Conservation (phyloP, 2,797 vertebrate genomes). For the Gallinago nigripennis region DNA sequence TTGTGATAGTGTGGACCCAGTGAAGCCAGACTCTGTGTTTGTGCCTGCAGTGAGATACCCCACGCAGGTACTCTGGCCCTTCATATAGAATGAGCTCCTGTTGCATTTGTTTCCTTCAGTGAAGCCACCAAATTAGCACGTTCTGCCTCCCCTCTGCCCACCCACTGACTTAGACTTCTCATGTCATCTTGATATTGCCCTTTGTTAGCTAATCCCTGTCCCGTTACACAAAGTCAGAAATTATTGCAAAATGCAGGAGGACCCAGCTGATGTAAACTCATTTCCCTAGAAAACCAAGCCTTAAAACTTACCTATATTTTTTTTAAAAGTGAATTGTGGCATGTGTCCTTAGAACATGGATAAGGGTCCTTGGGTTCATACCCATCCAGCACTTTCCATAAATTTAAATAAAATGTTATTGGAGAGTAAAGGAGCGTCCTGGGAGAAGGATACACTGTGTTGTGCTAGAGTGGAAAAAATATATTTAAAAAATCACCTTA, state of each 20-base stretch:
- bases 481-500: not conserved
- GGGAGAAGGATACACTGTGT: not conserved
- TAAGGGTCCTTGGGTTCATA: not conserved
- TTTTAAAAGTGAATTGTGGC: not conserved
- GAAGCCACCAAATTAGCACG: not conserved
- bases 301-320: not conserved
- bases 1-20: not conserved
- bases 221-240: not conserved
- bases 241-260: not conserved
- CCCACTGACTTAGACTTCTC: not conserved
- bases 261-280: not conserved
- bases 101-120: not conserved
- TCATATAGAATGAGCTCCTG: not conserved
- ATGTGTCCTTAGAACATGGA: not conserved
- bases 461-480: not conserved
- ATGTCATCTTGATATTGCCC: not conserved
- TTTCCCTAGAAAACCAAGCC: not conserved
- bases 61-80: not conserved
- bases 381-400: not conserved
- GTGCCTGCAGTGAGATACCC: not conserved
- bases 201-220: not conserved
- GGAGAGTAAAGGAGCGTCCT: not conserved
- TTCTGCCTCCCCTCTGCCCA: not conserved
- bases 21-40: not conserved
- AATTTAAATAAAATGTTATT: not conserved